Evolutionary conservation across 2,888 invertebrate genomes (phyloP).

Genomic region (Scotopteryx bipunctaria): DNA sequence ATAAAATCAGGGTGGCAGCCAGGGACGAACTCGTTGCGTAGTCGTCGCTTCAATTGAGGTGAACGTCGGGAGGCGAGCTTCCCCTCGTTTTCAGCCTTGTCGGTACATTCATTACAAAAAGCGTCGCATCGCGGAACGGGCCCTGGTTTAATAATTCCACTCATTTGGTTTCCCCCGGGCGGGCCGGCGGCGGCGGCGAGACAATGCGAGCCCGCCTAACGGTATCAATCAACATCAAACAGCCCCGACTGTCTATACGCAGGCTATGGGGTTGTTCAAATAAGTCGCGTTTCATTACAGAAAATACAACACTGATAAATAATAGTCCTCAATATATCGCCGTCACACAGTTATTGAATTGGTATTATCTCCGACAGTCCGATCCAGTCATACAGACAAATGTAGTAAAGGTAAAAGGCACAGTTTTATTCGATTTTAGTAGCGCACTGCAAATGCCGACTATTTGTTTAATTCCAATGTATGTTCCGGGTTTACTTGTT

Average conservation of each 20-base stretch:
- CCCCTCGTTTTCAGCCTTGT: constrained; percentile 49
- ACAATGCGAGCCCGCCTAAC: constrained; percentile 78
- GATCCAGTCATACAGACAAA: neutral
- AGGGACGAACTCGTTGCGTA: constrained; percentile 39
- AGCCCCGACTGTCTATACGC: constrained; percentile 57
- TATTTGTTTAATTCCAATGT: too few relatives aligned
- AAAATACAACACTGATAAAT: constrained; percentile 32
- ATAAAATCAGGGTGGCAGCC: constrained; percentile 52
- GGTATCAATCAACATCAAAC: constrained; percentile 84
- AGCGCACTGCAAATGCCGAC: too few relatives aligned
- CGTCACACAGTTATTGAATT: constrained; percentile 31
- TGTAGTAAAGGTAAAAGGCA: neutral
- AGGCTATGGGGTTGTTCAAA: constrained; percentile 62
- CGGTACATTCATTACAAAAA: constrained; percentile 79
- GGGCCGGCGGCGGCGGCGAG: constrained; percentile 51
- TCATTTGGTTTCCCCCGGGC: constrained; percentile 76
- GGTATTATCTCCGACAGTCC: constrained; percentile 1
- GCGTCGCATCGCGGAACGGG: constrained; percentile 74
- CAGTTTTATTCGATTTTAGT: too few relatives aligned
- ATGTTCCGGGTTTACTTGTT: too few relatives aligned
- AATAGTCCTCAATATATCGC: constrained; percentile 26
- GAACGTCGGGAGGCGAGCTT: constrained; percentile 40
- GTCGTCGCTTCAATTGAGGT: constrained; percentile 55
- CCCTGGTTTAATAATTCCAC: constrained; percentile 80
- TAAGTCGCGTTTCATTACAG: constrained; percentile 38